Evolutionary conservation across 2,797 vertebrate species (phyloP).

Genomic region (Denticeps clupeoides): DNA sequence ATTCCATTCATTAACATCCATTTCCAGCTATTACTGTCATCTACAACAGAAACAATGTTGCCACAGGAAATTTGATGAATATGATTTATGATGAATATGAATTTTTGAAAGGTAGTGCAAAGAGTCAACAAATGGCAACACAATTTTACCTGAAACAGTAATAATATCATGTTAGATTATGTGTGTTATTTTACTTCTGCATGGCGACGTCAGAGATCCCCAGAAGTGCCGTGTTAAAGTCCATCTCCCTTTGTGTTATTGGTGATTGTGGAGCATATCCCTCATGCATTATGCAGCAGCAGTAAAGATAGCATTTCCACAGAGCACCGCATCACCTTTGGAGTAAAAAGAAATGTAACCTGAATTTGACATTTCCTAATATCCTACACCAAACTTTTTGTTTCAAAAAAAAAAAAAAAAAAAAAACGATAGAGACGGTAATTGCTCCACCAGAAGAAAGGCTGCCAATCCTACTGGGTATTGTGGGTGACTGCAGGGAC

Average conservation of each 20-base stretch:
- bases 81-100: too few species aligned
- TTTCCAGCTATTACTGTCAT: too few species aligned
- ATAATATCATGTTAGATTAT: too few species aligned
- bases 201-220: too few species aligned
- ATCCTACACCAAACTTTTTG: constrained; percentile 68
- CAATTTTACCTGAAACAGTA: too few species aligned
- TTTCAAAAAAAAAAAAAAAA: constrained; percentile 64
- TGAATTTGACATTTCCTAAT: constrained; percentile 75
- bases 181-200: too few species aligned
- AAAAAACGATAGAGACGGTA: constrained; percentile 62
- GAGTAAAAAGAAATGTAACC: constrained; percentile 68
- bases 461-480: constrained; percentile 63
- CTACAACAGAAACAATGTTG: too few species aligned
- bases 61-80: too few species aligned
- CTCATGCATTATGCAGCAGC: constrained; percentile 59
- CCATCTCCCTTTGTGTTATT: constrained; percentile 24
- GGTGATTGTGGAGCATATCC: constrained; percentile 47
- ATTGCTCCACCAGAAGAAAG: constrained; percentile 67
- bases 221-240: constrained; percentile 20
- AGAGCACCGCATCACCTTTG: constrained; percentile 47
- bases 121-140: too few species aligned
- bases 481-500: constrained; percentile 68
- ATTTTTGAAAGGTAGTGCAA: too few species aligned
- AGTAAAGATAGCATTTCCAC: constrained; percentile 48
- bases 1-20: too few species aligned